These are phyloP conservation scores for Idaea straminata DNA, from an alignment of 2,888 invertebrate species.

Conservation along the genomic window DNA sequence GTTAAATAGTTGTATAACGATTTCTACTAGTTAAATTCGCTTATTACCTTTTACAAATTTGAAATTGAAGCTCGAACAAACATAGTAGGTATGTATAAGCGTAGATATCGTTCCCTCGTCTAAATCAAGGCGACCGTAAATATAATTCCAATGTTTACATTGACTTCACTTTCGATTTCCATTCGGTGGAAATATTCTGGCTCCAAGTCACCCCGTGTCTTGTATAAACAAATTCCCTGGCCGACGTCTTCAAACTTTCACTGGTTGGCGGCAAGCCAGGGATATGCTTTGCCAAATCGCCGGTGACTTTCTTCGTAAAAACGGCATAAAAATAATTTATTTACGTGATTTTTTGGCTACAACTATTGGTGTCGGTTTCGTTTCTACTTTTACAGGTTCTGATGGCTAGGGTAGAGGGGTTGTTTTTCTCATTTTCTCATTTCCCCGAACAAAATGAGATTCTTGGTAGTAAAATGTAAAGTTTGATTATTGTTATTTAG, in stretches of 20 bases:
- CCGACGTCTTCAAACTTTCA: constrained; percentile 74
- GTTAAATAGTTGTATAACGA: too few relatives aligned
- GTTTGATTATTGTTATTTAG: constrained; percentile 1
- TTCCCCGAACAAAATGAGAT: constrained; percentile 3
- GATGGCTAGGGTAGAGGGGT: neutral
- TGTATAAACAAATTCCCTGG: constrained; percentile 71
- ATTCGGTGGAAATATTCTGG: constrained; percentile 49
- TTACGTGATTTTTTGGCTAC: constrained; percentile 49
- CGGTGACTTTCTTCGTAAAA: constrained; percentile 61
- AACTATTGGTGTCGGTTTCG: constrained; percentile 39
- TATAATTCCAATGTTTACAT: constrained; percentile 63
- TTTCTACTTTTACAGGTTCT: constrained; percentile 2
- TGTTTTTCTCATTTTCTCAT: constrained; percentile 3
- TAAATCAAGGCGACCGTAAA: constrained; percentile 30
- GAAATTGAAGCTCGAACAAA: constrained; percentile 21
- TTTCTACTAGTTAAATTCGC: neutral
- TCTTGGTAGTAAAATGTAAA: constrained; percentile 1
- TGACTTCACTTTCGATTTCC: constrained; percentile 62
- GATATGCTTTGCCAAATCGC: constrained; percentile 52
- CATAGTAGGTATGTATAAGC: constrained; percentile 16
- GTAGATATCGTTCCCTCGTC: constrained; percentile 30
- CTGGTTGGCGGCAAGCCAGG: constrained; percentile 67
- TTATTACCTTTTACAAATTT: constrained; percentile 17
- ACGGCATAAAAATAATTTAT: constrained; percentile 66
- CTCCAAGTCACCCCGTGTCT: constrained; percentile 45